Conservation (phyloP, 2,113 vertebrate species). For the Calonectris borealis region DNA sequence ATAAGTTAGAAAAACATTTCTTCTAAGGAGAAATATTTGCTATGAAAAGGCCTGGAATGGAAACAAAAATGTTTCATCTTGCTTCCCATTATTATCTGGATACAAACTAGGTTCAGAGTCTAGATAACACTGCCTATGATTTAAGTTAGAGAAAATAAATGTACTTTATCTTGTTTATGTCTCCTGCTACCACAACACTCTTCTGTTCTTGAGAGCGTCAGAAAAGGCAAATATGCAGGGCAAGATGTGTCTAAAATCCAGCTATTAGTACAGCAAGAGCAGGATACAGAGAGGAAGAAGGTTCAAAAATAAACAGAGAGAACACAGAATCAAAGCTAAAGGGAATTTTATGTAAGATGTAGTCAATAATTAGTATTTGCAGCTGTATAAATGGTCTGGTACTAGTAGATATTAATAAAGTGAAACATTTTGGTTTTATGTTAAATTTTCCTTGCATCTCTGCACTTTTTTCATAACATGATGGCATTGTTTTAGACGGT, state of each 20-base stretch:
- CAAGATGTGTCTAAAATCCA: conserved; percentile 44
- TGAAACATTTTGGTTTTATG: neutral
- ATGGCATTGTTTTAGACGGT: neutral
- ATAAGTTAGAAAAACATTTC: neutral
- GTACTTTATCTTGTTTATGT: conserved; percentile 70
- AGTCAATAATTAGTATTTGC: neutral
- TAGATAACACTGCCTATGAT: conserved; percentile 18
- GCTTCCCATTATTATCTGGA: conserved; percentile 30
- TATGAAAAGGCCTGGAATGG: conserved; percentile 14
- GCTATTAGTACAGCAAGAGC: neutral
- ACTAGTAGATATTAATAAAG: neutral
- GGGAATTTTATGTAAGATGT: neutral
- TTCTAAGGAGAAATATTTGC: neutral
- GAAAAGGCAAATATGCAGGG: conserved; percentile 38
- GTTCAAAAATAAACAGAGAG: neutral
- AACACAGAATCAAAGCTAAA: neutral
- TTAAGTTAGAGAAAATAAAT: conserved; percentile 27
- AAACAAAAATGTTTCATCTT: conserved; percentile 50
- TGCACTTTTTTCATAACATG: neutral
- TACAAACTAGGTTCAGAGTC: conserved; percentile 18
- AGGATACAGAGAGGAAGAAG: neutral
- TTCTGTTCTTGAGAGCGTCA: conserved; percentile 65
- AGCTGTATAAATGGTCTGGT: neutral
- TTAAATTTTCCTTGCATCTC: neutral
- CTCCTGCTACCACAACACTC: conserved; percentile 40